phyloP scores from a whole-genome alignment of 1,140 invertebrate species.

The Wiebesia pumilae region DNA sequence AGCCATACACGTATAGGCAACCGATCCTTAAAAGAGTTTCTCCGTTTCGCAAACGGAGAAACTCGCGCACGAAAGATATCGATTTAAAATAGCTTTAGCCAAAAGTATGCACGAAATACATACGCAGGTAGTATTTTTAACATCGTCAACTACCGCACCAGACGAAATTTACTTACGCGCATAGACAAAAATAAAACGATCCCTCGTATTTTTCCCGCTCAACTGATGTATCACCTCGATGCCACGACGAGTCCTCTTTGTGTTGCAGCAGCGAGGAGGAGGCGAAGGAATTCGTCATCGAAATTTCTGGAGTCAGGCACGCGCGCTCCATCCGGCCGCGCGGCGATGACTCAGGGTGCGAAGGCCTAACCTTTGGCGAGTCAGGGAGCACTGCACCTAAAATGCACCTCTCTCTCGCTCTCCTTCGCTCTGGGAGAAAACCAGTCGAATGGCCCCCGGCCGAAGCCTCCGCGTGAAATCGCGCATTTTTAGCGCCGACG shows the following conservation, averaged over 20 bases:
- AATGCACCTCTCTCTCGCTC: constrained; percentile 56
- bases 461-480: constrained; percentile 59
- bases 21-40: neutral
- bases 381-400: constrained; percentile 64
- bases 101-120: neutral
- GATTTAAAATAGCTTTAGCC: neutral
- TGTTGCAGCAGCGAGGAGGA: constrained; percentile 51
- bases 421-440: constrained; percentile 38
- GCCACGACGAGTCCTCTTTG: neutral
- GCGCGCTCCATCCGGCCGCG: constrained; percentile 54
- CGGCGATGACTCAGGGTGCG: constrained; percentile 65
- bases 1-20: neutral
- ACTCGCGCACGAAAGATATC: neutral
- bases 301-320: constrained; percentile 69
- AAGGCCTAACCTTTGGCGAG: constrained; percentile 68
- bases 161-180: neutral
- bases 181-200: constrained; percentile 1
- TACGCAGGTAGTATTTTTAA: neutral
- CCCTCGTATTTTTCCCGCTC: neutral
- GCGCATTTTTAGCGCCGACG: constrained; percentile 65
- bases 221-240: neutral
- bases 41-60: neutral
- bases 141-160: neutral
- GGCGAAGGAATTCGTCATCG: constrained; percentile 69
- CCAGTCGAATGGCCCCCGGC: constrained; percentile 54